Base-by-base conservation (phyloP, 2,797 vertebrate species). In the Adrianichthys oophorus region DNA sequence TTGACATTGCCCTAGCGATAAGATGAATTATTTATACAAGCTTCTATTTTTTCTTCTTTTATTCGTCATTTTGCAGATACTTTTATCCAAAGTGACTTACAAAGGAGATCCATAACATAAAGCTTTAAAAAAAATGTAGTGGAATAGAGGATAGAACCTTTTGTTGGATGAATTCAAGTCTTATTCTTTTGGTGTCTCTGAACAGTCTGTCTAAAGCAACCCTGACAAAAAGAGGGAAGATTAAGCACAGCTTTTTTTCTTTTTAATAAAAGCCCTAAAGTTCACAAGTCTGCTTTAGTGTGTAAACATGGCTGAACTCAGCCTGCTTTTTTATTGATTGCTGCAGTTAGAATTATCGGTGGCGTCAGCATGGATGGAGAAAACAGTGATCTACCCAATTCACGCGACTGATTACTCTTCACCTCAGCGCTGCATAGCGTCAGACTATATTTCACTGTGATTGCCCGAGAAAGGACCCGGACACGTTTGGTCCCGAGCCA, bases 401-500 rank as follows among this genome's bases (percentile, higher is more conserved):
- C 55, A 14, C 29, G 57, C n/a, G 43, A 41, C 59, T 57, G 47
- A 62, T 65, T 71, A 62, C 32, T 57, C 37, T 61, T 68, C 52
- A 52, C 56, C 51, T 43, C 52, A 52, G 52, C 65, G 29, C 32
- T 47, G 32, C 21, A 29, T 66, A 48, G 67, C 41, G 52, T 52
- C 52, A 58, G 61, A 80, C 57, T 48, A 48, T 32, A 69, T 76
- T 68, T 70, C 56, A 50, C 52, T 51, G 59, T 18, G 52, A 70
- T 72, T 18, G 21, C 59, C 32, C 72, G 56, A 65, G 32, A 55
- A 72, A 66, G 64, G 74, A 52, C 67, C 73, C 68, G 68, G 60
- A 78, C 68, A 54, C 63, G 70, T 66, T 70, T 80, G 74, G 72
- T 59, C 26, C 15, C 13, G 43, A 62, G 73, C 72, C 79, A 78